A percentile compares a stretch with the other conserved stretches of the same genome.
Evolutionary conservation across 1,140 invertebrate genomes (phyloP).

Genomic region (Hypsibius dujardini): DNA sequence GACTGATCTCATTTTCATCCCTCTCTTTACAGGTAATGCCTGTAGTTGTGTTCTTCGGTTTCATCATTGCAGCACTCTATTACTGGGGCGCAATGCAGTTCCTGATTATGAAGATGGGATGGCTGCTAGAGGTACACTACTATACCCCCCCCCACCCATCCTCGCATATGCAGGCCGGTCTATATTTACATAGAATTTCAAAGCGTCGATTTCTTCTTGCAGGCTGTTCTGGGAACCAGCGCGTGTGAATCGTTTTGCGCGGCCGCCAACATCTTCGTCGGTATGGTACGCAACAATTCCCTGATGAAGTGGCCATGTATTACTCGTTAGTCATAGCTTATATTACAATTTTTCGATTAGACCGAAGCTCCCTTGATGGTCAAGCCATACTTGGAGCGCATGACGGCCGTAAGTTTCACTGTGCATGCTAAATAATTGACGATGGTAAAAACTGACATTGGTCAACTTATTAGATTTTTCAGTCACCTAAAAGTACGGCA

Average conservation of each 20-base stretch:
- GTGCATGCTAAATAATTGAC: too few relatives aligned
- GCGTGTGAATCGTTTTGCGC: conserved; percentile 75
- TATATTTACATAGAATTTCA: conserved; percentile 9
- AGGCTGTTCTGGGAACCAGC: conserved; percentile 53
- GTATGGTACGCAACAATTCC: conserved; percentile 43
- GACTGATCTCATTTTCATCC: too few relatives aligned
- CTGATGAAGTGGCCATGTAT: neutral
- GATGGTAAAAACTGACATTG: too few relatives aligned
- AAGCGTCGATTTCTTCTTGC: conserved; percentile 20
- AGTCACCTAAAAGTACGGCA: too few relatives aligned
- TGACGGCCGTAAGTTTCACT: conserved; percentile 31
- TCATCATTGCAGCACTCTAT: conserved; percentile 65
- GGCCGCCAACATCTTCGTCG: conserved; percentile 74
- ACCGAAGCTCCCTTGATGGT: conserved; percentile 74
- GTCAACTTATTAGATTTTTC: too few relatives aligned
- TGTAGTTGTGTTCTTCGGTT: conserved; percentile 77
- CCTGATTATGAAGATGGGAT: conserved; percentile 63
- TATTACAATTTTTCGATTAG: conserved; percentile 34
- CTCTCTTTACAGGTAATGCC: conserved; percentile 45
- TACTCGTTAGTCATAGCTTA: neutral
- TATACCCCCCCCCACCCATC: neutral
- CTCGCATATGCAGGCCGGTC: too few relatives aligned
- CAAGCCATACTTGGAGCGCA: conserved; percentile 55
- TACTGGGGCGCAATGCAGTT: conserved; percentile 70
- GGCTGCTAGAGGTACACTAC: conserved; percentile 42